phyloP scores from a whole-genome alignment of 2,113 vertebrate genomes.

The Nanorana parkeri region DNA sequence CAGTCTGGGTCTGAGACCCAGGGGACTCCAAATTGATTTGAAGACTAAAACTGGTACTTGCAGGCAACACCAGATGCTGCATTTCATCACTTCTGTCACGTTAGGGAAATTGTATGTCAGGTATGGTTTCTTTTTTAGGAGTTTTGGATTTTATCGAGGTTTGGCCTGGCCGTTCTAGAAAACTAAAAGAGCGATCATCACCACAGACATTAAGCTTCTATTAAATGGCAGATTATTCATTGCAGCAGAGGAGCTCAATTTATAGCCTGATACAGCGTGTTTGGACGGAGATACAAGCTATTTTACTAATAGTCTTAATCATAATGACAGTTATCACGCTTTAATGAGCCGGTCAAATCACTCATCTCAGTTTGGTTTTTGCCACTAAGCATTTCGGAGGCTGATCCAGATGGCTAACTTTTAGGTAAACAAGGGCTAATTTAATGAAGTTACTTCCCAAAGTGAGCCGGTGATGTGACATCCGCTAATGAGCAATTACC shows the following conservation, averaged over 20 bases:
- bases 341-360: slow-evolving; percentile 10
- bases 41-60: too few relatives aligned
- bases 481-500: slow-evolving; percentile 22
- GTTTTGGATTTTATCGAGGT: too few relatives aligned
- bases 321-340: neutral
- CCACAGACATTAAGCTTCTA: neutral
- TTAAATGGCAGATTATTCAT: neutral
- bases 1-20: too few relatives aligned
- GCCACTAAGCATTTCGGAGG: neutral
- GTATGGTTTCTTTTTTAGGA: too few relatives aligned
- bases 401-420: slow-evolving; percentile 41
- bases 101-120: too few relatives aligned
- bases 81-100: too few relatives aligned
- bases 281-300: neutral
- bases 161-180: too few relatives aligned
- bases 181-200: too few relatives aligned
- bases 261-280: neutral
- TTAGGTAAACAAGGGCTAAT: slow-evolving; percentile 45
- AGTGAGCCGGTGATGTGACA: slow-evolving; percentile 26
- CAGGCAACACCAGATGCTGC: too few relatives aligned
- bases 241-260: neutral
- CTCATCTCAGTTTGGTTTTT: slow-evolving; percentile 16
- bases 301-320: slow-evolving; percentile 26
- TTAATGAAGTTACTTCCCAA: slow-evolving; percentile 48
- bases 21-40: too few relatives aligned